Percentiles rank a stretch among this genome's conserved stretches.
phyloP scores from a whole-genome alignment of 2,888 invertebrate genomes.

The Plebejus argus region DNA sequence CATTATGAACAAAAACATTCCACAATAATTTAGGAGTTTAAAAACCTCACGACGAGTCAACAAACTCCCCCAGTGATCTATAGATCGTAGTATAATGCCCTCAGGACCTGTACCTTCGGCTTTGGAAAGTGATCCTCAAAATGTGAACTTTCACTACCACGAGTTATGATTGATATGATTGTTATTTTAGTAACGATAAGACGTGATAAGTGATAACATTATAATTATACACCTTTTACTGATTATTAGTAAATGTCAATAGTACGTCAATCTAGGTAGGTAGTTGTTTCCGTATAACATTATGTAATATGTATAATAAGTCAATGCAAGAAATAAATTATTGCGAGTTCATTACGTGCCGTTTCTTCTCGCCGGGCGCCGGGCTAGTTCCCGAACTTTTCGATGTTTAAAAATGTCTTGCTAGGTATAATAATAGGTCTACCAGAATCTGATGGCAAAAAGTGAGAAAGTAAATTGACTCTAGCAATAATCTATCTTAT shows the following conservation, averaged over 20 bases:
- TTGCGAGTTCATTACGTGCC: too few relatives aligned
- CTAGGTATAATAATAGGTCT: too few relatives aligned
- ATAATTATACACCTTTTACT: background rate
- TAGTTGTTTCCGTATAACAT: too few relatives aligned
- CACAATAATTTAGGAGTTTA: background rate
- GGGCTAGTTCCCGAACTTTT: too few relatives aligned
- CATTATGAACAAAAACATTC: background rate
- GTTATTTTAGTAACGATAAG: background rate
- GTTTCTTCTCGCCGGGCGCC: too few relatives aligned
- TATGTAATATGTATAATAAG: too few relatives aligned
- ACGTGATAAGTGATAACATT: background rate
- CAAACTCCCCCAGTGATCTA: background rate
- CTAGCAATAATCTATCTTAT: too few relatives aligned
- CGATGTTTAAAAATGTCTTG: too few relatives aligned
- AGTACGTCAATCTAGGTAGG: too few relatives aligned
- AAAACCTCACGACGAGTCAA: background rate
- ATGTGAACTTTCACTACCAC: conserved; percentile 18
- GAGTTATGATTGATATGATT: conserved; percentile 14
- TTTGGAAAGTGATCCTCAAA: conserved; percentile 33
- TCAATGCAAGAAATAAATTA: too few relatives aligned
- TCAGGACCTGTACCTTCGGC: conserved; percentile 23
- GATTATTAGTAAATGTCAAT: background rate
- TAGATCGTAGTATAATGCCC: conserved; percentile 24
- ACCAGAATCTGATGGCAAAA: too few relatives aligned
- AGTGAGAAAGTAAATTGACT: too few relatives aligned